A percentile compares a stretch with the other conserved stretches of the same genome.
Conservation (phyloP, 2,797 vertebrate genomes). For the Gadopsis bispinosus region DNA sequence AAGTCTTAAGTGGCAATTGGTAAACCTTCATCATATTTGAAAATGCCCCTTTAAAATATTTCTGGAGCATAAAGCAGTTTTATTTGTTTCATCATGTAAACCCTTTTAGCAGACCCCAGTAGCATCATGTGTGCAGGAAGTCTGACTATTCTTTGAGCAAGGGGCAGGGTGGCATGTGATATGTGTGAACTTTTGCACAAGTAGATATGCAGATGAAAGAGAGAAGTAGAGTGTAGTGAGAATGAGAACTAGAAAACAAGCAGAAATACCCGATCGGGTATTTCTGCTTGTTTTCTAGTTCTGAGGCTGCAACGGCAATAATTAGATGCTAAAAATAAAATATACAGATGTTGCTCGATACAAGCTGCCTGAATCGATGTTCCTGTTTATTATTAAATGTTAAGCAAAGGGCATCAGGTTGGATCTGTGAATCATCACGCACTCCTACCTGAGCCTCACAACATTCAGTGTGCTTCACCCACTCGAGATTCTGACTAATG, state of each 20-base stretch:
- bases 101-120: background rate
- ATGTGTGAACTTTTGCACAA: conserved; percentile 5
- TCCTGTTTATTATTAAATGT: conserved; percentile 18
- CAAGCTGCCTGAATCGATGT: conserved; percentile 12
- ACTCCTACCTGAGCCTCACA: conserved; percentile 31
- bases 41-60: background rate
- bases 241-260: conserved; percentile 13
- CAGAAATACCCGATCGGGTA: background rate
- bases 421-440: conserved; percentile 27
- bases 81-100: no score
- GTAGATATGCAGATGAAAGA: background rate
- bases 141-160: background rate
- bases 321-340: conserved; percentile 24
- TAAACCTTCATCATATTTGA: background rate
- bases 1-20: no score
- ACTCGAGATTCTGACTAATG: background rate
- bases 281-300: no score
- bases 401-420: background rate
- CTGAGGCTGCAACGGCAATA: background rate
- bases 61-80: no score
- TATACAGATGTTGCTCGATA: background rate
- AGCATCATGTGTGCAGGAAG: background rate
- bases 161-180: background rate
- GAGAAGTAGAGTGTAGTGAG: background rate
- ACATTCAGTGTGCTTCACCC: conserved; percentile 14